Evolutionary conservation across 1,140 invertebrate species (phyloP), one percentile per base, ranked within the genome.

Genomic region (Hylaeus volcanicus): DNA sequence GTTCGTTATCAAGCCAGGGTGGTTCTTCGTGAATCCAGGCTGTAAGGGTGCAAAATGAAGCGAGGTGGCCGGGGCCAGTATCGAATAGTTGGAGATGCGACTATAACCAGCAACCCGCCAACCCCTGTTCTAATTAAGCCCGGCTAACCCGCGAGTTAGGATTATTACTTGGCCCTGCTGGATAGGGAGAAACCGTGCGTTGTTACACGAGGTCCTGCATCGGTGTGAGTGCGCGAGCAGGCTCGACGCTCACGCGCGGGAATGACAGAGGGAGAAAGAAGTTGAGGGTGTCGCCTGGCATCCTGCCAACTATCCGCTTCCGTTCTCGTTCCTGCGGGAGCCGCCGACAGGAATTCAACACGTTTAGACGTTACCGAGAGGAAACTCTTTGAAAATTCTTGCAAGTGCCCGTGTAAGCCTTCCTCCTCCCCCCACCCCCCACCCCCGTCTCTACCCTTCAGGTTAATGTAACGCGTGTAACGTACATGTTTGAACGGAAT

Each of bases 71-170:
- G 78, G 26, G 26, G 69, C 64, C 87, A 56, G 81, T 87, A 88
- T 82, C 88, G 86, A 89, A 90, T 90, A 85, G 89, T 26, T 78
- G 76, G 82, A 85, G 86, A 88, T 86, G 90, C 86, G 88, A 88
- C 89, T 90, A 89, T 88, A 90, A 84, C 89, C 79, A 82, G 76
- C 87, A 79, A 89, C 86, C 89, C 88, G 82, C 87, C 87, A 89
- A 91, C 85, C 90, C 88, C 86, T 85, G 90, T 90, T 89, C 91
- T 92, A 92, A 92, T 92, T 92, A 92, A 92, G 90, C 91, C 82
- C 82, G 74, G 88, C 91, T 92, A 91, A 91, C 88, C 88, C 86
- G 90, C 89, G 90, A 93, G 92, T 92, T 91, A 91, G 91, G 91
- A 92, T 93, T 93, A 93, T 93, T 93, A 90, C 90, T 91, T 83